Percentiles rank a stretch among this genome's conserved stretches.
Evolutionary conservation across 2,888 invertebrate genomes (phyloP).

Genomic region (Aethes cnicana): DNA sequence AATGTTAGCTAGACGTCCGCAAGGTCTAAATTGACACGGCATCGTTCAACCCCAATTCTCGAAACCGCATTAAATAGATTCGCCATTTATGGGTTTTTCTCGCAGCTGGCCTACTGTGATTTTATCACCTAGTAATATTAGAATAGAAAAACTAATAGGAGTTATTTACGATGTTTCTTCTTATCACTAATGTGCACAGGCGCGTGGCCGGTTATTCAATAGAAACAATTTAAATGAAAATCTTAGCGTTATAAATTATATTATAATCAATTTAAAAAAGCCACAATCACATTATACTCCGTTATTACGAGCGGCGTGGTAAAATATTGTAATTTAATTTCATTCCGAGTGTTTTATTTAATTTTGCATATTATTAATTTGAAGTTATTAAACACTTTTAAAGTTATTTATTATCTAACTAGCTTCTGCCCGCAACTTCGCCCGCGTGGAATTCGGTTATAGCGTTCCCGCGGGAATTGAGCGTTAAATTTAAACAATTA

Average conservation of each 20-base stretch:
- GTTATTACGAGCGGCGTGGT: slow-evolving; percentile 11
- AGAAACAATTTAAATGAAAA: slow-evolving; percentile 45
- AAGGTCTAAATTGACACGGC: too few species aligned
- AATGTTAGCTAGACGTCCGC: too few species aligned
- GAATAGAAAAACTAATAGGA: slow-evolving; percentile 64
- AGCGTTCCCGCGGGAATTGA: too few species aligned
- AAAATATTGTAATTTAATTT: slow-evolving; percentile 22
- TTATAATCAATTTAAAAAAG: slow-evolving; percentile 29
- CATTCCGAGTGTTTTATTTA: slow-evolving; percentile 3
- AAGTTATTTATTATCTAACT: slow-evolving; percentile 1
- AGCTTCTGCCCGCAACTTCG: too few species aligned
- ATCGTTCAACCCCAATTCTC: neutral
- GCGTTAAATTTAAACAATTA: too few species aligned
- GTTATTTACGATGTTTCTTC: slow-evolving; percentile 60
- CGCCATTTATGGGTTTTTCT: neutral
- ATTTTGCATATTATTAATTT: slow-evolving; percentile 13
- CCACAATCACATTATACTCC: slow-evolving; percentile 16
- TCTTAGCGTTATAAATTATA: slow-evolving; percentile 11
- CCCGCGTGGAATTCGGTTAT: too few species aligned
- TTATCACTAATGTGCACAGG: slow-evolving; percentile 62
- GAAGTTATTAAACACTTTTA: neutral
- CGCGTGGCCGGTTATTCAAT: slow-evolving; percentile 65
- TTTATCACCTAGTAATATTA: slow-evolving; percentile 53
- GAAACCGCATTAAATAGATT: neutral
- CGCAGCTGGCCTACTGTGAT: slow-evolving; percentile 27